Conservation (phyloP, 1,140 invertebrate species). For the Pogonomyrmex barbatus region DNA sequence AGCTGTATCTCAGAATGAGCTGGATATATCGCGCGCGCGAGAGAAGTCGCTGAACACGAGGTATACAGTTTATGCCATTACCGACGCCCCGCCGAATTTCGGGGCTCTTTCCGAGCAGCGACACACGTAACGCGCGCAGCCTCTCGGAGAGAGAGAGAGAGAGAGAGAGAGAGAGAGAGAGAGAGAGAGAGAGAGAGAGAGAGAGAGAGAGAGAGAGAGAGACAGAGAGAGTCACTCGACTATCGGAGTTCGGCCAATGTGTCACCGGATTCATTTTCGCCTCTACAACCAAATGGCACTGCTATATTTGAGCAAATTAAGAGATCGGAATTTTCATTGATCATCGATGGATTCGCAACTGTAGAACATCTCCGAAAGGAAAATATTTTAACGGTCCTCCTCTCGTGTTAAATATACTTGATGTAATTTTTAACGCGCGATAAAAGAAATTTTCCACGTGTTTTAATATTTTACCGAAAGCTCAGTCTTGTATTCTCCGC, state of each 20-base stretch:
- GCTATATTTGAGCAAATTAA: not conserved
- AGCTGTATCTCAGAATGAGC: constrained; percentile 79
- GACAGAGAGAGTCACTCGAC: not conserved
- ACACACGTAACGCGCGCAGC: constrained; percentile 50
- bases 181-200: too few relatives aligned
- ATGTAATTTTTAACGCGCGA: not conserved
- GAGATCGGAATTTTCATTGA: not conserved
- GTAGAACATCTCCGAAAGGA: not conserved
- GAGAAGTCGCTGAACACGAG: constrained; percentile 76
- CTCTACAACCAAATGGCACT: not conserved
- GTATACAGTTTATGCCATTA: constrained; percentile 80
- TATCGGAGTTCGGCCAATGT: not conserved
- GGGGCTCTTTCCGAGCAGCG: constrained; percentile 71
- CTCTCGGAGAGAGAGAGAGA: not conserved
- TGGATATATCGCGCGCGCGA: constrained; percentile 78
- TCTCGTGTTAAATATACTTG: not conserved
- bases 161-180: too few relatives aligned
- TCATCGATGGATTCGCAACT: not conserved
- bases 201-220: too few relatives aligned
- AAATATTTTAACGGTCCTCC: not conserved
- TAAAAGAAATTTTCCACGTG: not conserved
- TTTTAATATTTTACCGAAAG: not conserved
- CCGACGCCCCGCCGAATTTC: constrained; percentile 79
- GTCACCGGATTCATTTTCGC: not conserved
- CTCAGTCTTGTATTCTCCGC: not conserved